Conservation (phyloP, 2,797 vertebrate species). For the Lagothrix lagotricha region DNA sequence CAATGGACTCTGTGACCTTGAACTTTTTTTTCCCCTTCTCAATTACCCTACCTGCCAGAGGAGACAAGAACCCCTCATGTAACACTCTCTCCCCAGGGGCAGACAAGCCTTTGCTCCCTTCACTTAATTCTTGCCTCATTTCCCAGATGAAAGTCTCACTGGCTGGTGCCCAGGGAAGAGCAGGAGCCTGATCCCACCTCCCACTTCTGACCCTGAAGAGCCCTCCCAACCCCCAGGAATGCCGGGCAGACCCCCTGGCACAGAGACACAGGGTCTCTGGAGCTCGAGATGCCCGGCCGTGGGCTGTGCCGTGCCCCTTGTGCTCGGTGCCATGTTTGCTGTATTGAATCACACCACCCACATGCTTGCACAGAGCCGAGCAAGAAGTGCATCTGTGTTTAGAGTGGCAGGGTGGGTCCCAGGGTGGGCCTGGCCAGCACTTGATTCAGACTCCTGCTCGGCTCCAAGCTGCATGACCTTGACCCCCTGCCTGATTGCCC, state of each 20-base stretch:
- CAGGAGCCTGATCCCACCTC: neutral
- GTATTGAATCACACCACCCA: neutral
- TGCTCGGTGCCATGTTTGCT: neutral
- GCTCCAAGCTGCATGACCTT: neutral
- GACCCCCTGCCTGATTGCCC: neutral
- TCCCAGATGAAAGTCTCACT: neutral
- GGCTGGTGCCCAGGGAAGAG: neutral
- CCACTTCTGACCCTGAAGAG: fast-evolving
- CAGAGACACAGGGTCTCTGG: neutral
- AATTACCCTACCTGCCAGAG: neutral
- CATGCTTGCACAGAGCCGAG: fast-evolving
- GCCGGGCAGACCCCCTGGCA: neutral
- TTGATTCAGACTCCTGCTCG: neutral
- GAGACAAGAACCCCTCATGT: neutral
- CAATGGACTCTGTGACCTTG: neutral
- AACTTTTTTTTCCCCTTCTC: neutral
- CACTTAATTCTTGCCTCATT: neutral
- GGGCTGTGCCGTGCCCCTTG: neutral
- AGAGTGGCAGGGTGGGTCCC: neutral
- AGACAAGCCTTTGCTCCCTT: neutral
- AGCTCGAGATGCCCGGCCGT: fast-evolving
- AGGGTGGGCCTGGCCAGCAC: neutral
- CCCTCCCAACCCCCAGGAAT: neutral
- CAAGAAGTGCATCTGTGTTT: neutral
- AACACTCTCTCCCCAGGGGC: neutral